Evolutionary conservation across 2,888 invertebrate genomes (phyloP).

Genomic region (Epinotia brunnichana): DNA sequence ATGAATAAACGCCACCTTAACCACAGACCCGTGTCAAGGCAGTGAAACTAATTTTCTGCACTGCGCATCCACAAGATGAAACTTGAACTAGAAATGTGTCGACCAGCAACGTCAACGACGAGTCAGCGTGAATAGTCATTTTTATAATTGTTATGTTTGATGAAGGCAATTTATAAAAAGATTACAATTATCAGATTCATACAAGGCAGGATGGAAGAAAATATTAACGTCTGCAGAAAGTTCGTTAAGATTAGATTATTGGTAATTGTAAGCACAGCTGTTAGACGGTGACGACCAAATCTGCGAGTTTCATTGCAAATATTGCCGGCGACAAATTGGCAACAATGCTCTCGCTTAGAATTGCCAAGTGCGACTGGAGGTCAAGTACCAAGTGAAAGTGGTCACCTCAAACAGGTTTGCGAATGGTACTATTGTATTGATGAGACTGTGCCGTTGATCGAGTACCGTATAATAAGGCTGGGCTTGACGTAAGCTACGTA

Average conservation of each 20-base stretch:
- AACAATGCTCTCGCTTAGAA: conserved; percentile 3
- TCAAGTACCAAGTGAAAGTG: conserved; percentile 20
- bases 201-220: too few species aligned
- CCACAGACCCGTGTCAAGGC: conserved; percentile 62
- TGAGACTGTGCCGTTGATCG: conserved; percentile 5
- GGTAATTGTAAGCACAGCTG: too few species aligned
- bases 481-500: neutral
- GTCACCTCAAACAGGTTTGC: conserved; percentile 14
- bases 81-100: conserved; percentile 17
- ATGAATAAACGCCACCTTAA: conserved; percentile 19
- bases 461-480: neutral
- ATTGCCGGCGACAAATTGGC: neutral
- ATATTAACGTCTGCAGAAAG: too few species aligned
- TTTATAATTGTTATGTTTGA: too few species aligned
- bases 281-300: neutral
- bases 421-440: conserved; percentile 8
- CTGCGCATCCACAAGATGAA: conserved; percentile 54
- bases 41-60: conserved; percentile 57
- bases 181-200: too few species aligned
- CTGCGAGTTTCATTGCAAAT: neutral
- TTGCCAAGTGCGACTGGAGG: neutral
- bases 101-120: neutral
- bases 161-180: too few species aligned
- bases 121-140: neutral
- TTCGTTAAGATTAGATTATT: too few species aligned